phyloP scores from a whole-genome alignment of 2,113 vertebrate genomes.

The Arenaria interpres region DNA sequence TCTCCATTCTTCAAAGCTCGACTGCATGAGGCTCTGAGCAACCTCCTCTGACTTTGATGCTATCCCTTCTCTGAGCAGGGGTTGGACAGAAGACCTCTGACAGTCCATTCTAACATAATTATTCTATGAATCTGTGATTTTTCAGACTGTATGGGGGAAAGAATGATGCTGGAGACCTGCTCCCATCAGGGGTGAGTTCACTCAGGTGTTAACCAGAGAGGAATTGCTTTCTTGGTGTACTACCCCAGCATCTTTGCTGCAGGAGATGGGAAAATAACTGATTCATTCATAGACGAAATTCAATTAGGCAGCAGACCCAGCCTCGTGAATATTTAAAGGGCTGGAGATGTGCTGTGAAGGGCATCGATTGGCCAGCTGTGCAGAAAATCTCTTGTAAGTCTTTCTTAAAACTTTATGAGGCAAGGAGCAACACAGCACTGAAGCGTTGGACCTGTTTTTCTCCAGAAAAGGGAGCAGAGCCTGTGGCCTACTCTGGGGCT shows the following conservation, averaged over 20 bases:
- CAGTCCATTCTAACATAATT: not conserved
- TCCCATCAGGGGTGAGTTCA: not conserved
- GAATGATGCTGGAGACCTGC: not conserved
- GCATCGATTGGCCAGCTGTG: not conserved
- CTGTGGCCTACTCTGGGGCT: not conserved
- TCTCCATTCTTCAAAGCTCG: not conserved
- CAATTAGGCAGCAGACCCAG: constrained; percentile 22
- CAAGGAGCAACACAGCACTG: not conserved
- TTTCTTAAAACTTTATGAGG: not conserved
- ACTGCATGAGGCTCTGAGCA: not conserved
- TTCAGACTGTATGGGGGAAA: not conserved
- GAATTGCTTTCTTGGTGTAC: not conserved
- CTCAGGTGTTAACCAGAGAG: not conserved
- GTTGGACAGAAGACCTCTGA: not conserved
- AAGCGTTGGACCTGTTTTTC: not conserved
- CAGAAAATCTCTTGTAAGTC: constrained; percentile 25
- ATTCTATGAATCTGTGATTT: not conserved
- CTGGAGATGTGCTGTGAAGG: constrained; percentile 36
- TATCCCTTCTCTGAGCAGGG: not conserved
- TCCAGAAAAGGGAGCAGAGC: not conserved
- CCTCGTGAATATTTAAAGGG: constrained; percentile 25
- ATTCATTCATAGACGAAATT: constrained; percentile 24
- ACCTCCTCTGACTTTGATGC: not conserved
- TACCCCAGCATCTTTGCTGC: not conserved
- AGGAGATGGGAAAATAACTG: constrained; percentile 12